Conservation (phyloP, 2,113 vertebrate species). For the Xenotilapia leptura region DNA sequence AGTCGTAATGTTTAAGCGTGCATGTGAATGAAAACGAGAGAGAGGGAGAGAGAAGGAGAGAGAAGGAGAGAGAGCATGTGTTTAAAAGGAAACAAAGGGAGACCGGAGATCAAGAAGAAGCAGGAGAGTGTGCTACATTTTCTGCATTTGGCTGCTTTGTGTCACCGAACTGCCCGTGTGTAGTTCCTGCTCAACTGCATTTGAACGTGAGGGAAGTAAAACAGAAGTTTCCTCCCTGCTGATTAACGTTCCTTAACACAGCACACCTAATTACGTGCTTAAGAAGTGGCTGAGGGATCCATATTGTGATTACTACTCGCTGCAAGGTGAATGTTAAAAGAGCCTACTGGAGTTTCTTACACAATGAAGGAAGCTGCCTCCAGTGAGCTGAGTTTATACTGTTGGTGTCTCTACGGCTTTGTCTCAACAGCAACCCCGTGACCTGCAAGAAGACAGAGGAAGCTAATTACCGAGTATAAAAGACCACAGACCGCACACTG, state of each 20-base stretch:
- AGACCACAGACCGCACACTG: not conserved
- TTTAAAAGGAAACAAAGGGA: not conserved
- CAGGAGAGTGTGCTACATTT: not conserved
- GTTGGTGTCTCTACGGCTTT: not conserved
- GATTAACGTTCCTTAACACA: conserved; percentile 33
- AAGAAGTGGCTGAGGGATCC: conserved; percentile 4
- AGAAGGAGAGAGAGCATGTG: not conserved
- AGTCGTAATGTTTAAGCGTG: not conserved
- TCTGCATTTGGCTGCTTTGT: conserved; percentile 6
- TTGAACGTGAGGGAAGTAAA: not conserved
- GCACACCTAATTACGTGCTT: conserved; percentile 25
- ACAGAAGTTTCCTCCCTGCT: conserved; percentile 13
- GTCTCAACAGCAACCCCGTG: not conserved
- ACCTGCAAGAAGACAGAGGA: conserved; percentile 4
- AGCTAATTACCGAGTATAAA: conserved; percentile 25
- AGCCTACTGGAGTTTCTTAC: not conserved
- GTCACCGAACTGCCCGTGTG: not conserved
- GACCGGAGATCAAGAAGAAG: not conserved
- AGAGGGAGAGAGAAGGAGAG: not conserved
- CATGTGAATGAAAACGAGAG: not conserved
- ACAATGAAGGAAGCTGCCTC: not conserved
- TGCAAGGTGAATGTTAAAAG: conserved; percentile 20
- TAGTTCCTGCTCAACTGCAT: not conserved
- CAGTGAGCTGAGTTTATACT: not conserved
- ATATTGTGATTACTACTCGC: not conserved